Base-by-base conservation (phyloP, 2,888 invertebrate genomes). In the Diachrysia chrysitis region DNA sequence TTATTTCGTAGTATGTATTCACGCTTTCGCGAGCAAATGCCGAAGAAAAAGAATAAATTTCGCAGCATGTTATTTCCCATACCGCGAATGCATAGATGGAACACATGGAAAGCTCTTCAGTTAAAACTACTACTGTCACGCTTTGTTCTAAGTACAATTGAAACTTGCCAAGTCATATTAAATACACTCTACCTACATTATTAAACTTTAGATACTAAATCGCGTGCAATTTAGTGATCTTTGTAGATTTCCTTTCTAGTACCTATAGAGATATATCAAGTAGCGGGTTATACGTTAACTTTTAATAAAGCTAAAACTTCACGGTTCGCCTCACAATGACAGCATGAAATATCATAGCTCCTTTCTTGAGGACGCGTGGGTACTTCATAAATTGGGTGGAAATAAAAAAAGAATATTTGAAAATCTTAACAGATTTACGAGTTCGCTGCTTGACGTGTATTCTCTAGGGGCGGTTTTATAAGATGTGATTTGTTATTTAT, bases 311-410 rank as follows among this genome's bases (percentile, higher is more conserved):
- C 84, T 84, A 82, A 87, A 89, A 87, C 84, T 90, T 89, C 84
- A 86, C 88, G 87, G 85, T 86, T 86, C 86, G 79, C 69, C 71
- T 82, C 85, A 83, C 83, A 84, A 73, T 79, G 90, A 86, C 87
- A 88, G 85, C 78, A 85, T 90, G 87, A 90, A 89, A 92, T 90
- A 91, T 90, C 84, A 88, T 82, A 86, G 85, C 87, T 83, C 85
- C 85, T 87, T 88, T 89, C 86, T 85, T 83, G 77, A 85, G 74
- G 76, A 83, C 84, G 81, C 81, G 84, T 84, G 76, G 73, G 82
- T 84, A 82, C 84, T 84, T 77, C 79, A 84, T 85, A 86, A 87
- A 87, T 86, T 85, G 83, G 77, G 75, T 78, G 82, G 72, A 82
- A 82, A 80, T 82, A 72, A 83, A 82, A 84, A 85, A 78, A 69